Conservation (phyloP, 2,797 vertebrate genomes). For the Acropternis orthonyx region DNA sequence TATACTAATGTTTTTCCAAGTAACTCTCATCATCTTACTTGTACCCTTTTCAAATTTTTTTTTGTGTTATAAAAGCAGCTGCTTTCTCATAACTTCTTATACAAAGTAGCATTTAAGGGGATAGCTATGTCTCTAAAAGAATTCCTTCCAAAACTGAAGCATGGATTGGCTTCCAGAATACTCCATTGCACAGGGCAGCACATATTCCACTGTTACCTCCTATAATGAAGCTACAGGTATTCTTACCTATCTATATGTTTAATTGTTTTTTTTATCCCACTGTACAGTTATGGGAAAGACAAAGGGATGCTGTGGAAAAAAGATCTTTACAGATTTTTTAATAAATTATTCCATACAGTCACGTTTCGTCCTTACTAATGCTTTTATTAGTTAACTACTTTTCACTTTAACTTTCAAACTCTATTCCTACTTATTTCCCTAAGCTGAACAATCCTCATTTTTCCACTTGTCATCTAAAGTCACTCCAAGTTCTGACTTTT, state of each 20-base stretch:
- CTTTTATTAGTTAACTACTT: neutral
- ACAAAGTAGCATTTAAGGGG: neutral
- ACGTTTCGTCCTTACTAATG: neutral
- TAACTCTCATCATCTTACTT: neutral
- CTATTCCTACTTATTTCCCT: neutral
- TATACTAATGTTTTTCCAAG: neutral
- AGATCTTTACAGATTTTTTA: neutral
- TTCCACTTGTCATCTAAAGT: neutral
- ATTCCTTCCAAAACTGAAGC: neutral
- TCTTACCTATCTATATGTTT: neutral
- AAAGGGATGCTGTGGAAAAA: neutral
- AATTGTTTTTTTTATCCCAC: neutral
- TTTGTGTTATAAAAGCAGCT: neutral
- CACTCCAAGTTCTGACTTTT: neutral
- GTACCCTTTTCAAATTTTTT: neutral
- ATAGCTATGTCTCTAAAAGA: neutral
- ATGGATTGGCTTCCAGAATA: neutral
- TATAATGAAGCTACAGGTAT: neutral
- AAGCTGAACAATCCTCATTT: neutral
- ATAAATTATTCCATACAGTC: neutral
- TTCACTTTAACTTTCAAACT: neutral
- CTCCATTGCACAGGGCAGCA: neutral
- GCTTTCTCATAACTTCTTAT: neutral
- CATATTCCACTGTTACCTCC: neutral
- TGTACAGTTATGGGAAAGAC: neutral